Conservation (phyloP, 2,797 vertebrate species). For the Thamnophis elegans region DNA sequence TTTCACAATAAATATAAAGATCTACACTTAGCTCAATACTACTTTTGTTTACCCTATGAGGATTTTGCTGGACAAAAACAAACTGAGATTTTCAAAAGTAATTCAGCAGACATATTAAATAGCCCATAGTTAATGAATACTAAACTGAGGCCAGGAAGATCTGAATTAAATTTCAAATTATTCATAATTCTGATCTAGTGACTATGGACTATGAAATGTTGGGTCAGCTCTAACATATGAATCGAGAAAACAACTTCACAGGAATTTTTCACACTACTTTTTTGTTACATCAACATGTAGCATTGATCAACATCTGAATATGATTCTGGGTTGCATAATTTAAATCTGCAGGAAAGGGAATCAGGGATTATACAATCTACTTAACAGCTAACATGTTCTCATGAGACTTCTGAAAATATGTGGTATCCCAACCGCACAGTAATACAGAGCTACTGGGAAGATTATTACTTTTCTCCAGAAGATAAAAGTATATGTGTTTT, state of each 20-base stretch:
- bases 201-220: neutral
- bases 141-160: neutral
- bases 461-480: neutral
- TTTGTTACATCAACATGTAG: neutral
- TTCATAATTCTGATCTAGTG: neutral
- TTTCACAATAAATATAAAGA: neutral
- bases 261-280: neutral
- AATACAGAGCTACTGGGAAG: neutral
- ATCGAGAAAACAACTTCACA: neutral
- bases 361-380: neutral
- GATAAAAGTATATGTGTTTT: neutral
- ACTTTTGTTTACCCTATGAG: neutral
- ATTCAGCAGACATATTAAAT: neutral
- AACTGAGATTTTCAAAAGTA: neutral
- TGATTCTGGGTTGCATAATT: neutral
- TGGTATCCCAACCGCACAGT: neutral
- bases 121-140: neutral
- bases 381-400: neutral
- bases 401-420: neutral
- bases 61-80: neutral
- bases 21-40: neutral
- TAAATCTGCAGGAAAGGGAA: neutral
- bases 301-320: neutral
- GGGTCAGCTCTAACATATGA: neutral
- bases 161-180: neutral